Conservation (phyloP, 2,113 vertebrate genomes). For the Leiothrix lutea region DNA sequence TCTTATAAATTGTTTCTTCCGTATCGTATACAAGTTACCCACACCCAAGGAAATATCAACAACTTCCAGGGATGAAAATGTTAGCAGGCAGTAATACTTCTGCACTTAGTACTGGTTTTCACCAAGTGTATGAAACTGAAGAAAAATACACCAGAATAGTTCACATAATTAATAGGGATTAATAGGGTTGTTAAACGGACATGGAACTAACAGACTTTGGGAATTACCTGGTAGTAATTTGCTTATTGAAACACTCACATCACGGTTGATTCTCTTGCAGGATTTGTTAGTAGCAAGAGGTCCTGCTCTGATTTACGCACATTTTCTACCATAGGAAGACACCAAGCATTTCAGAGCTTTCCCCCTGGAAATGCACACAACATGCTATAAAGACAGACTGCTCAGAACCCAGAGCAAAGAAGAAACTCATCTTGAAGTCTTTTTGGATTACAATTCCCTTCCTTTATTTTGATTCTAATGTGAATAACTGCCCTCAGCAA, state of each 20-base stretch:
- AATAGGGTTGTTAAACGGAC: background rate
- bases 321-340: background rate
- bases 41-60: background rate
- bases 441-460: background rate
- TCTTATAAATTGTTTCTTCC: background rate
- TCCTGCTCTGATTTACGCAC: background rate
- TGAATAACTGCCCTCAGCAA: background rate
- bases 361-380: background rate
- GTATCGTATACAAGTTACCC: rapidly evolving
- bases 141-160: background rate
- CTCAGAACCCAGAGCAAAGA: background rate
- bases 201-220: background rate
- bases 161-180: background rate
- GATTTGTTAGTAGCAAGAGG: background rate
- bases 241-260: background rate
- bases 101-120: background rate
- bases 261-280: background rate
- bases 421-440: background rate
- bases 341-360: background rate
- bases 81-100: background rate
- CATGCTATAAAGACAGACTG: background rate
- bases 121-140: background rate
- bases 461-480: background rate
- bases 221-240: background rate
- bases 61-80: background rate